A percentile compares a stretch with the other conserved stretches of the same genome.
Conservation (phyloP, 2,888 invertebrate genomes). For the Argyresthia goedartella region DNA sequence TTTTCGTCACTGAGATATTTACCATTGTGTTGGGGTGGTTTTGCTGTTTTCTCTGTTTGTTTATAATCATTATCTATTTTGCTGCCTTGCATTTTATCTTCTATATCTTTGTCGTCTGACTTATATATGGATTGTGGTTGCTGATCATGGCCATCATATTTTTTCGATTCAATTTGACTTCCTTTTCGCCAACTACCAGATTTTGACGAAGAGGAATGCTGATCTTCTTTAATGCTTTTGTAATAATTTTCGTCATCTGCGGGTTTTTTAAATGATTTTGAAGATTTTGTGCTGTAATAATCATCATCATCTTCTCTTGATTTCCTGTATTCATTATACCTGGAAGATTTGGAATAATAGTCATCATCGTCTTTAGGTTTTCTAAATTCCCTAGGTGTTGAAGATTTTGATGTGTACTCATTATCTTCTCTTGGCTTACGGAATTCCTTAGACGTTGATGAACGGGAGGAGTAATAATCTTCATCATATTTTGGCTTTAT, state of each 20-base stretch:
- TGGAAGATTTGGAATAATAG: constrained; percentile 25
- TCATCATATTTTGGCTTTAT: constrained; percentile 46
- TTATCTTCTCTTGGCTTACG: not conserved
- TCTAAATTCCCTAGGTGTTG: constrained; percentile 18
- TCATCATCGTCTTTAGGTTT: constrained; percentile 40
- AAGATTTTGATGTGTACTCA: not conserved
- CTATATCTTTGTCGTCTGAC: not conserved
- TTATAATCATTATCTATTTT: not conserved
- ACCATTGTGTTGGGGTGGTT: constrained; percentile 12
- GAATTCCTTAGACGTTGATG: constrained; percentile 3
- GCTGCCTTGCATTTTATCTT: constrained; percentile 7
- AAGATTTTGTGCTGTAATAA: constrained; percentile 21
- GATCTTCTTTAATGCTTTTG: not conserved
- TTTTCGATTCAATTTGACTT: constrained; percentile 6
- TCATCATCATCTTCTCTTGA: constrained; percentile 37
- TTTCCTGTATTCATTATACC: not conserved
- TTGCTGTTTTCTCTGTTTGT: constrained; percentile 12
- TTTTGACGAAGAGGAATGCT: not conserved
- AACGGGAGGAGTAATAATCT: constrained; percentile 20
- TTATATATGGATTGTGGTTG: not conserved
- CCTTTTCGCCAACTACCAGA: constrained; percentile 5
- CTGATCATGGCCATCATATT: not conserved
- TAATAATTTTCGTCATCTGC: not conserved
- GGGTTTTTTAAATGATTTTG: constrained; percentile 1
- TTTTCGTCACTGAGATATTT: constrained; percentile 80